Conservation (phyloP, 2,888 invertebrate genomes). For the Rhingia rostrata region DNA sequence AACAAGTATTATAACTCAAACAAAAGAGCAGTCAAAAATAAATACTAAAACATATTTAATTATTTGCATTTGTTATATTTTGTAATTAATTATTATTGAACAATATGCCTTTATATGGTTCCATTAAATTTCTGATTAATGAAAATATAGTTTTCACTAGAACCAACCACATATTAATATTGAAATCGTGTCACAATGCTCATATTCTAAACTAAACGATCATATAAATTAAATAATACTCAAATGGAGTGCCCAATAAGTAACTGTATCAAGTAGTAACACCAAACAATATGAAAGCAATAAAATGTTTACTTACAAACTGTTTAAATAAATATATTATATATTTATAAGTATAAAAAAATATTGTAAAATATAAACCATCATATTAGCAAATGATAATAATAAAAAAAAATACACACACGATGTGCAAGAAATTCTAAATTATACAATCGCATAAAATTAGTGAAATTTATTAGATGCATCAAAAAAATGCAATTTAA, state of each 20-base stretch:
- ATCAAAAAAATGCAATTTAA: slow-evolving; percentile 38
- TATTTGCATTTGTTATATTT: too few species aligned
- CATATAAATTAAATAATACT: slow-evolving; percentile 19
- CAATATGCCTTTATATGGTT: slow-evolving; percentile 3
- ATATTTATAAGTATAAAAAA: slow-evolving; percentile 27
- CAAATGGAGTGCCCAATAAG: slow-evolving; percentile 39
- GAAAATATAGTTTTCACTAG: neutral
- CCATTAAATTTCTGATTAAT: slow-evolving; percentile 13
- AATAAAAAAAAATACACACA: slow-evolving; percentile 43
- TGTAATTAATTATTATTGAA: neutral
- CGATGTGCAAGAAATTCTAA: slow-evolving; percentile 68
- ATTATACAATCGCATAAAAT: slow-evolving; percentile 68
- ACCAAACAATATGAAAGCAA: slow-evolving; percentile 62
- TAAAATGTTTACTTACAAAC: slow-evolving; percentile 62
- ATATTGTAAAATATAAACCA: slow-evolving; percentile 61
- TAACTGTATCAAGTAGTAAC: slow-evolving; percentile 58
- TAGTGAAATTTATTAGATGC: slow-evolving; percentile 52
- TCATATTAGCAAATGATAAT: slow-evolving; percentile 47
- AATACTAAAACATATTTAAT: too few species aligned
- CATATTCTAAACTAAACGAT: slow-evolving; percentile 53
- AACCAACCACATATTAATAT: neutral
- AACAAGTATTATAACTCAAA: too few species aligned
- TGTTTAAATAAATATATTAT: slow-evolving; percentile 21
- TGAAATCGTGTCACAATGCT: slow-evolving; percentile 28
- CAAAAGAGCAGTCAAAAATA: too few species aligned